phyloP scores from a whole-genome alignment of 2,797 vertebrate species.

The Manis crassicaudata region DNA sequence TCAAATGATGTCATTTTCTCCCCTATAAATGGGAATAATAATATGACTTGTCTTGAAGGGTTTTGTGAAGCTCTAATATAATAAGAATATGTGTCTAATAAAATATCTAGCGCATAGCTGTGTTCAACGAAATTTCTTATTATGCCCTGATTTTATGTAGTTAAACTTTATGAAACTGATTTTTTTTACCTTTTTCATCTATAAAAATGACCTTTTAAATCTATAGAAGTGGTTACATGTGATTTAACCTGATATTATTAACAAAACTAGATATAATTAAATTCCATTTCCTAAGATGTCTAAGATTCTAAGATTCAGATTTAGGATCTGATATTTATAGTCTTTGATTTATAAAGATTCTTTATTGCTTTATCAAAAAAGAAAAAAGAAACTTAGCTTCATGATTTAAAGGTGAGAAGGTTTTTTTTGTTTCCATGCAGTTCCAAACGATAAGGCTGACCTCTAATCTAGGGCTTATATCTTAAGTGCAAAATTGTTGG shows the following conservation, averaged over 20 bases:
- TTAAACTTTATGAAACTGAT: conserved; percentile 24
- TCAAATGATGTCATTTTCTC: conserved; percentile 11
- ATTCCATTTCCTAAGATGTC: background rate
- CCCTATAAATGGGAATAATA: background rate
- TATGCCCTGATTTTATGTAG: conserved; percentile 27
- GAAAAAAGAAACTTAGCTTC: background rate
- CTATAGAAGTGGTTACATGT: conserved; percentile 9
- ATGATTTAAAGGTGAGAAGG: background rate
- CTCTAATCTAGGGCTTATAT: background rate
- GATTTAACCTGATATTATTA: conserved; percentile 28
- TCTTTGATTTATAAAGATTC: background rate
- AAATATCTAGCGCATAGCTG: background rate
- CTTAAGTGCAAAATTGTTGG: background rate
- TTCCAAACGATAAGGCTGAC: background rate
- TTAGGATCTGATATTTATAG: conserved; percentile 10
- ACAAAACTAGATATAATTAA: conserved; percentile 5
- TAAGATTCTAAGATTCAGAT: background rate
- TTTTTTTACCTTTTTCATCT: conserved; percentile 39
- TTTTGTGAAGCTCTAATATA: conserved; percentile 40
- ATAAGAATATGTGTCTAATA: conserved; percentile 12
- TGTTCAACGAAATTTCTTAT: conserved; percentile 46
- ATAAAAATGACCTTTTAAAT: conserved; percentile 22
- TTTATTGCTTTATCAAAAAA: background rate
- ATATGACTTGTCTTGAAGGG: background rate
- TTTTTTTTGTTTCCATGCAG: background rate